Evolutionary conservation across 2,113 vertebrate genomes (phyloP).

Genomic region (Mesembrinibis cayennensis): DNA sequence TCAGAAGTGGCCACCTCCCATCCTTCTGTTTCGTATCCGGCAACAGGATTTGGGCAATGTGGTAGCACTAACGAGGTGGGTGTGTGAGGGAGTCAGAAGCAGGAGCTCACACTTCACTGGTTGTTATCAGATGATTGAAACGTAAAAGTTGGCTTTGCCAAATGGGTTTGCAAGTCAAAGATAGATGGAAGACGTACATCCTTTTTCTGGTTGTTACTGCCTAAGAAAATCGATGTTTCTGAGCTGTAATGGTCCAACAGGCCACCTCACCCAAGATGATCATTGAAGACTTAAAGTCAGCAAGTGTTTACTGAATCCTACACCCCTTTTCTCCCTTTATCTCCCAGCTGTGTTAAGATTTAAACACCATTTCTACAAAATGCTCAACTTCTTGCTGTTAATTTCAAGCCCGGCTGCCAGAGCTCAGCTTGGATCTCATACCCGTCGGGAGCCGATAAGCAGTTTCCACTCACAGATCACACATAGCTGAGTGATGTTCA

Average conservation of each 20-base stretch:
- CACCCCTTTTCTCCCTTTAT: background rate
- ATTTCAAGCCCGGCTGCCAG: conserved; percentile 56
- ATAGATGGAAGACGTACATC: background rate
- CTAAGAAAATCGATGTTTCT: background rate
- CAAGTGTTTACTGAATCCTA: background rate
- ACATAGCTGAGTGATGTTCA: conserved; percentile 38
- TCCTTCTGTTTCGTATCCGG: fast-evolving
- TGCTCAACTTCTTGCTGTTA: conserved; percentile 14
- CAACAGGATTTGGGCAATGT: fast-evolving
- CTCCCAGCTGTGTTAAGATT: background rate
- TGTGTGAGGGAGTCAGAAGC: background rate
- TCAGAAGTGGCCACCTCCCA: background rate
- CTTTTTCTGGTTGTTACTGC: background rate
- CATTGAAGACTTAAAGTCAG: background rate
- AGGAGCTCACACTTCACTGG: background rate
- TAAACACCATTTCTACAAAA: background rate
- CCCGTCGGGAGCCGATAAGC: conserved; percentile 20
- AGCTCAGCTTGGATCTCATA: conserved; percentile 50
- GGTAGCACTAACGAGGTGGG: background rate
- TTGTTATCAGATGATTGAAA: background rate
- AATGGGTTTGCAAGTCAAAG: background rate
- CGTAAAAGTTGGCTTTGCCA: background rate
- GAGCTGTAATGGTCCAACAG: too few relatives aligned
- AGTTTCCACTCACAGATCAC: conserved; percentile 58
- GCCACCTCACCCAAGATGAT: background rate